Conservation (phyloP, 35 echinoderm and acorn worm species). For the Stichopus chloronotus region DNA sequence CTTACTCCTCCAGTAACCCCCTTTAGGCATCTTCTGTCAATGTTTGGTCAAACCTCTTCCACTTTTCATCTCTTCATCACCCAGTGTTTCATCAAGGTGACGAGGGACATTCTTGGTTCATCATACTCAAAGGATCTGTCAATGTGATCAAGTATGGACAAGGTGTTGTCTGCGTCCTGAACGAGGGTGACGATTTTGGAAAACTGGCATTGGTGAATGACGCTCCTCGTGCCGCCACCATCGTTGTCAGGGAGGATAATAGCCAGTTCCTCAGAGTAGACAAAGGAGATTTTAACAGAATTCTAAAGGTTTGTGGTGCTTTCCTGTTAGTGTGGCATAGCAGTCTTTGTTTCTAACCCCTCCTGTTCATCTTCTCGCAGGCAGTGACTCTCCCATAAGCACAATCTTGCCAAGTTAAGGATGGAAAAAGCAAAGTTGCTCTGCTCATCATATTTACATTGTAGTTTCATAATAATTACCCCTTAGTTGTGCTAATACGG, state of each 20-base stretch:
- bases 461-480: no score
- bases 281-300: slow-evolving; percentile 95
- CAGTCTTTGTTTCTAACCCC: no score
- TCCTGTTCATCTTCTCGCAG: no score
- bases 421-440: no score
- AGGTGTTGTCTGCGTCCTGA: slow-evolving; percentile 93
- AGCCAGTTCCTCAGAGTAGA: slow-evolving; percentile 95
- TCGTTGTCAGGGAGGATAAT: slow-evolving; percentile 91
- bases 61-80: no score
- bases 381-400: no score
- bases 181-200: slow-evolving; percentile 97
- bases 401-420: no score
- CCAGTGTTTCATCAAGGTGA: slow-evolving; percentile 97
- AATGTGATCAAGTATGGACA: slow-evolving; percentile 97
- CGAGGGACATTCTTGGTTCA: slow-evolving; percentile 96
- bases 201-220: slow-evolving; percentile 95
- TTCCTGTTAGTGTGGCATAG: background rate
- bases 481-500: no score
- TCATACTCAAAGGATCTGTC: slow-evolving; percentile 91
- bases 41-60: no score
- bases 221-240: slow-evolving; percentile 86
- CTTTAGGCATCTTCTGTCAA: no score
- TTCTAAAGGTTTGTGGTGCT: slow-evolving; percentile 72
- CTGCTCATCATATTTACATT: no score
- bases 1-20: no score